phyloP scores from a whole-genome alignment of 2,113 vertebrate species.

The Epinephelus lanceolatus region DNA sequence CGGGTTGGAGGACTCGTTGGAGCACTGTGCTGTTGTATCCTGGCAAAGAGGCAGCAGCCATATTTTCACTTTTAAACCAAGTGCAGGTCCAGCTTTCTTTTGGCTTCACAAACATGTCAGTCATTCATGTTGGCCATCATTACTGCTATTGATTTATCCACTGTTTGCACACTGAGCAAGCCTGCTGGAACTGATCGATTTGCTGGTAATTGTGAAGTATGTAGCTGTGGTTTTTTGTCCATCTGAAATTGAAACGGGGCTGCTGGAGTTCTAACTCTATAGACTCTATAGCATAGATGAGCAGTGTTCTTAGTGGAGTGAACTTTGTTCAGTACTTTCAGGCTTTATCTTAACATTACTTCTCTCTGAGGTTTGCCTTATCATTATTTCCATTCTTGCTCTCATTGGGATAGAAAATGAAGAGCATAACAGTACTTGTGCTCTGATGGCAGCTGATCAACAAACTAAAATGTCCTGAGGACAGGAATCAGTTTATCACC shows the following conservation, averaged over 20 bases:
- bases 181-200: conserved; percentile 50
- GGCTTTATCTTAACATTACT: not conserved
- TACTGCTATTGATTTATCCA: conserved; percentile 47
- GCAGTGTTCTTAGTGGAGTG: not conserved
- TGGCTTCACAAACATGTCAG: conserved; percentile 16
- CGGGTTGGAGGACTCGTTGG: no score
- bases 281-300: not conserved
- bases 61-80: not conserved
- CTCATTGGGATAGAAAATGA: conserved; percentile 8
- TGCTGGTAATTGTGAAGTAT: conserved; percentile 23
- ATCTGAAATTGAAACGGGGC: conserved; percentile 31
- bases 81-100: not conserved
- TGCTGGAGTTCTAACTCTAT: not conserved
- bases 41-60: not conserved
- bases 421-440: not conserved
- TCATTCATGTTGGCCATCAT: conserved; percentile 30
- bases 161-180: conserved; percentile 19
- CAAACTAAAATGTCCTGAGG: conserved; percentile 43
- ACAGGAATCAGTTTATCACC: conserved; percentile 53
- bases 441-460: conserved; percentile 46
- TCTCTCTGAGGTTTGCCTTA: not conserved
- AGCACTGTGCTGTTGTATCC: not conserved
- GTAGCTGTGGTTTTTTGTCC: conserved; percentile 48
- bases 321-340: not conserved
- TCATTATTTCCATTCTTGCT: not conserved